Conservation (phyloP, 2,888 invertebrate genomes). For the Idaea biselata region DNA sequence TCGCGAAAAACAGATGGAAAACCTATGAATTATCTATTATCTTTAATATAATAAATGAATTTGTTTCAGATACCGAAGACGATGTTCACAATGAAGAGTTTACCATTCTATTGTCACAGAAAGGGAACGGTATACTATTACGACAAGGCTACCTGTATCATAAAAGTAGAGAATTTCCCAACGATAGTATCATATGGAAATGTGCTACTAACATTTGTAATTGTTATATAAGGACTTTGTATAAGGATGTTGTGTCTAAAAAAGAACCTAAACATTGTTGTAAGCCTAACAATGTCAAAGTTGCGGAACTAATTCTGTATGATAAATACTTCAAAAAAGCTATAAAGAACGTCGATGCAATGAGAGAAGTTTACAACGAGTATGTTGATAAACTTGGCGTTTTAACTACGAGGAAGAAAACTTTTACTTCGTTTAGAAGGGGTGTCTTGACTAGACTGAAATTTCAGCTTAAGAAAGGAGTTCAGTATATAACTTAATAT, state of each 20-base stretch:
- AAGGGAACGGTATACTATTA: neutral
- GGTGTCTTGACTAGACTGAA: neutral
- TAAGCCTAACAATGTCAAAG: neutral
- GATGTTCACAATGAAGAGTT: neutral
- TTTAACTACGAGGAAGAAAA: neutral
- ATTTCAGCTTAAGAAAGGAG: neutral
- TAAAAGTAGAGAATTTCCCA: neutral
- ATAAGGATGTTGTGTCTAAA: neutral
- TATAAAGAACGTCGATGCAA: neutral
- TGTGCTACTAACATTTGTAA: neutral
- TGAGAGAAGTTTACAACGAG: neutral
- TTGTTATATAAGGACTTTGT: neutral
- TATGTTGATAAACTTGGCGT: neutral
- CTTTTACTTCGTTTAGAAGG: neutral
- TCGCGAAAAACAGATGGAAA: too few species aligned
- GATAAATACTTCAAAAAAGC: neutral
- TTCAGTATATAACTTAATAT: neutral
- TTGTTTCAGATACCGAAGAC: too few species aligned
- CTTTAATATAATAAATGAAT: too few species aligned
- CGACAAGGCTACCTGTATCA: neutral
- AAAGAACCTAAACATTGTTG: neutral
- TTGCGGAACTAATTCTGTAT: neutral
- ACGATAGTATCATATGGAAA: neutral
- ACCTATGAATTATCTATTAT: too few species aligned
- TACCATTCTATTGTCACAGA: neutral